These are phyloP conservation scores for Drosophila watanabei DNA, from an alignment of 1,140 invertebrate genomes.

Conservation along the genomic window DNA sequence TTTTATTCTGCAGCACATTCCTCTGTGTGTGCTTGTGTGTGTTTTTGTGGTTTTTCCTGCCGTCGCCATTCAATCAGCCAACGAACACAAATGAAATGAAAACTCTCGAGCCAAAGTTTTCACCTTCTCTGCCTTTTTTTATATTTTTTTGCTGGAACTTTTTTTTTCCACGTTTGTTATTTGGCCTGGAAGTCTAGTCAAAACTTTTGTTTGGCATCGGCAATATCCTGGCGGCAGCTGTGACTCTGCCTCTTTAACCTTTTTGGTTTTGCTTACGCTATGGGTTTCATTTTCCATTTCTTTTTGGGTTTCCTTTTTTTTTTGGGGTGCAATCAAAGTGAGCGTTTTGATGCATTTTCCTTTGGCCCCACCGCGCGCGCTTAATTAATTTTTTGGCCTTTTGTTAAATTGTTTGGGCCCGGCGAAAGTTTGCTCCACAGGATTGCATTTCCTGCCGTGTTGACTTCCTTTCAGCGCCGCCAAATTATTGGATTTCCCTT, in stretches of 20 bases:
- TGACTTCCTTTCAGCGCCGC: constrained; percentile 20
- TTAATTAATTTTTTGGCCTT: constrained; percentile 71
- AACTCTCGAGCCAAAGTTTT: constrained; percentile 67
- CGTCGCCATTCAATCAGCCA: constrained; percentile 61
- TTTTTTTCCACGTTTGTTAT: constrained; percentile 29
- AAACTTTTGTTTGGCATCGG: constrained; percentile 77
- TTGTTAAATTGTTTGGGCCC: constrained; percentile 38
- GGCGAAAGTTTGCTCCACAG: constrained; percentile 53
- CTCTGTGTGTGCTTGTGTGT: constrained; percentile 2
- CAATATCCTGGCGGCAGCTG: constrained; percentile 71
- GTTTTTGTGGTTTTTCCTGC: constrained; percentile 58
- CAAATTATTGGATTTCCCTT: constrained; percentile 45
- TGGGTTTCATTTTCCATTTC: constrained; percentile 6
- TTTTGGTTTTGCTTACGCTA: constrained; percentile 36
- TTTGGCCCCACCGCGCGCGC: constrained; percentile 35
- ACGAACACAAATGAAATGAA: constrained; percentile 68
- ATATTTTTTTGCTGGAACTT: neutral
- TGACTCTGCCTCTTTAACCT: constrained; percentile 53
- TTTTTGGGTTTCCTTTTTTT: constrained; percentile 14
- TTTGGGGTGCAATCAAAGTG: constrained; percentile 29
- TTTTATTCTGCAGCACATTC: constrained; percentile 3
- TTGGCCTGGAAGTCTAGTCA: constrained; percentile 69
- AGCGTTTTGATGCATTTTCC: constrained; percentile 46
- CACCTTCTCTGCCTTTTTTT: constrained; percentile 5
- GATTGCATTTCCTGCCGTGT: constrained; percentile 20